Evolutionary conservation across 2,888 invertebrate genomes (phyloP).

Genomic region (Dryobotodes eremita): DNA sequence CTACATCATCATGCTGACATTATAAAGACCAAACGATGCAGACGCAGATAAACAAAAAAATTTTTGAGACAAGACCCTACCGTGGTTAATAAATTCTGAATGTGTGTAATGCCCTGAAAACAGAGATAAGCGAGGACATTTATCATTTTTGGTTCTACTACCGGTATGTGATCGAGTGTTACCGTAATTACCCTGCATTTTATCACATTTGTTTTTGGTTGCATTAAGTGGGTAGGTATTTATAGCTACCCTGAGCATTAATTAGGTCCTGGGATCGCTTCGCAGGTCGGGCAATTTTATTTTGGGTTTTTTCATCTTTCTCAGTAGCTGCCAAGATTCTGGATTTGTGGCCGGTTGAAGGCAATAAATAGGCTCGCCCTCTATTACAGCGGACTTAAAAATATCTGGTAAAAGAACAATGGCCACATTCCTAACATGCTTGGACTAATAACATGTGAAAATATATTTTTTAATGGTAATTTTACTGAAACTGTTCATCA

Average conservation of each 20-base stretch:
- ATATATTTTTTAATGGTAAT: too few species aligned
- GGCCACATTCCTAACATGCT: background rate
- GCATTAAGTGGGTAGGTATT: background rate
- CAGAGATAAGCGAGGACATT: slow-evolving; percentile 57
- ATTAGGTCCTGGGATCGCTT: background rate
- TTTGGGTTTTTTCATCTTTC: background rate
- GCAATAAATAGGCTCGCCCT: background rate
- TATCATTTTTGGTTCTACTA: slow-evolving; percentile 51
- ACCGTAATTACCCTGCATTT: slow-evolving; percentile 29
- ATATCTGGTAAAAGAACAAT: background rate
- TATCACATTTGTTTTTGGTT: background rate
- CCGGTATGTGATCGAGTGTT: slow-evolving; percentile 28
- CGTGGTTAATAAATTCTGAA: slow-evolving; percentile 55
- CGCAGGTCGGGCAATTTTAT: background rate
- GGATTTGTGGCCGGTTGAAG: background rate
- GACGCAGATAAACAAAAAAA: slow-evolving; percentile 53
- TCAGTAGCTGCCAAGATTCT: background rate
- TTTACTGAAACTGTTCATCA: background rate
- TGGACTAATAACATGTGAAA: background rate
- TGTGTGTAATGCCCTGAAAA: slow-evolving; percentile 64
- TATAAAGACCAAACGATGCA: slow-evolving; percentile 29
- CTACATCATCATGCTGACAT: slow-evolving; percentile 6
- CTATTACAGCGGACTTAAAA: background rate
- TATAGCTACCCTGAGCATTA: background rate
- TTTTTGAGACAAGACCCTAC: slow-evolving; percentile 47